Conservation (phyloP, 2,113 vertebrate genomes). For the Python bivittatus region DNA sequence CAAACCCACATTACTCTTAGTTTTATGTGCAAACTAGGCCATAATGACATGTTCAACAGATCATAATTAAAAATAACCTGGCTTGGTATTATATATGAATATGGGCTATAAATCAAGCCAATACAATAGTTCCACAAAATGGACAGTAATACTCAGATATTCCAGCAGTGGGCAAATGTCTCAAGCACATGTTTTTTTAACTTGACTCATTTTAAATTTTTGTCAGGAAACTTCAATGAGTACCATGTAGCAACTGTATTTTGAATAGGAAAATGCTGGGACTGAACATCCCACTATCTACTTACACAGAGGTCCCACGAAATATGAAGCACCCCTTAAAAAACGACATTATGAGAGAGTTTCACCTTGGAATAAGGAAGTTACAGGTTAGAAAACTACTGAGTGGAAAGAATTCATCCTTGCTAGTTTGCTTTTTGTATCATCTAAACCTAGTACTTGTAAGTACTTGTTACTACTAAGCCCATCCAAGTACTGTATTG, state of each 20-base stretch:
- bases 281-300: neutral
- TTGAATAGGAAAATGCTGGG: neutral
- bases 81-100: neutral
- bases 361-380: neutral
- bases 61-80: neutral
- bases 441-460: neutral
- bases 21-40: neutral
- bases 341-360: neutral
- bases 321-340: too few relatives aligned
- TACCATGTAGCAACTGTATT: neutral
- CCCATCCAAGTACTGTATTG: neutral
- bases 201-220: neutral
- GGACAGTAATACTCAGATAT: constrained; percentile 15
- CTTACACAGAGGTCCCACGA: neutral
- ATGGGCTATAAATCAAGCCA: neutral
- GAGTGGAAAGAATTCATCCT: neutral
- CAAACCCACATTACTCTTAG: neutral
- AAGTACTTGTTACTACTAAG: neutral
- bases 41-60: neutral
- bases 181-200: constrained; percentile 45
- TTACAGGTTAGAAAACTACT: neutral
- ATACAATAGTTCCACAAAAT: neutral
- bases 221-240: neutral
- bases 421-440: neutral
- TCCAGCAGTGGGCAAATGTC: constrained; percentile 58